phyloP scores from a whole-genome alignment of 2,797 vertebrate genomes.

The Lacerta bilineata region DNA sequence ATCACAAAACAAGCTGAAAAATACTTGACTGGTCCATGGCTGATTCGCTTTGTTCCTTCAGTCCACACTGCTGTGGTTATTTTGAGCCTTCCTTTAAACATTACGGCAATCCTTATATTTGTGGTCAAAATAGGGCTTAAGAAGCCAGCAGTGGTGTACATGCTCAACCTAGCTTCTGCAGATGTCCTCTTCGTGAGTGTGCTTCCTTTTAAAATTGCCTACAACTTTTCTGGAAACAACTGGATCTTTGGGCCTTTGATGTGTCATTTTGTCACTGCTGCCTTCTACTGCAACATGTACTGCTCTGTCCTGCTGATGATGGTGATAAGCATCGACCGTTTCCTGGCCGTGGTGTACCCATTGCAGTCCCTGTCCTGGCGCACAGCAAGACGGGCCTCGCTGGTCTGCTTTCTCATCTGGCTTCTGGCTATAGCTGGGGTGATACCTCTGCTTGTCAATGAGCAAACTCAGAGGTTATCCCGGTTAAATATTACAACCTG shows the following conservation, averaged over 20 bases:
- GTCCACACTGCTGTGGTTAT: constrained; percentile 78
- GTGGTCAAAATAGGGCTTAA: constrained; percentile 78
- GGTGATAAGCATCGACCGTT: constrained; percentile 82
- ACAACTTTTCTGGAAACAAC: constrained; percentile 77
- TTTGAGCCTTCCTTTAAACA: constrained; percentile 79
- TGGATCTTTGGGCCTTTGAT: constrained; percentile 76
- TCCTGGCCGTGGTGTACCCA: constrained; percentile 79
- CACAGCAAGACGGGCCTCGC: constrained; percentile 67
- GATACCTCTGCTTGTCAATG: constrained; percentile 82
- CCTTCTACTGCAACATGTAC: constrained; percentile 86
- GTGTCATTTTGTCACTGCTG: constrained; percentile 78
- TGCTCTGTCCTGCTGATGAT: constrained; percentile 87
- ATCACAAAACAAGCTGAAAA: constrained; percentile 73
- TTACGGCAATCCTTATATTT: constrained; percentile 81
- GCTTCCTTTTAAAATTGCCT: constrained; percentile 79
- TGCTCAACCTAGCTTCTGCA: constrained; percentile 79
- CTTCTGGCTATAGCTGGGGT: constrained; percentile 80
- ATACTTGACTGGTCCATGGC: constrained; percentile 80
- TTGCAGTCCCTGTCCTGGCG: constrained; percentile 82
- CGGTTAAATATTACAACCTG: constrained; percentile 80
- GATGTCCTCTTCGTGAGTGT: constrained; percentile 83
- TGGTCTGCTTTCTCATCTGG: constrained; percentile 75
- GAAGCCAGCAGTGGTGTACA: constrained; percentile 77
- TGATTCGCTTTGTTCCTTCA: constrained; percentile 84
- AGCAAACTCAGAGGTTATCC: constrained; percentile 76